These are phyloP conservation scores for Poeciliopsis paucimaculata DNA, from an alignment of 2,797 vertebrate species.

Conservation along the genomic window DNA sequence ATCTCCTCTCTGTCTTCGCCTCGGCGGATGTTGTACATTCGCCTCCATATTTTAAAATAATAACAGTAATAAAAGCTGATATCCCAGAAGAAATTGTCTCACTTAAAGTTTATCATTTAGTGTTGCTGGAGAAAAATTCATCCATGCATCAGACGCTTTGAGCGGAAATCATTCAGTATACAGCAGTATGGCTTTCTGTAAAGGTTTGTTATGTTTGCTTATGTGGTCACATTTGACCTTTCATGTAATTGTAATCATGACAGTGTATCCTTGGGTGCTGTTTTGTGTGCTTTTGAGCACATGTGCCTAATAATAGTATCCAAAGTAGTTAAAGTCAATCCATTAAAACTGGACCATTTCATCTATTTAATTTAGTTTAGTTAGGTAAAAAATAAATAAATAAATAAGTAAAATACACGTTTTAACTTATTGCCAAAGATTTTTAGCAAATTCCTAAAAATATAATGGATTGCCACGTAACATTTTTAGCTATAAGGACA, in stretches of 20 bases:
- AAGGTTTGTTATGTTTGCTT: constrained; percentile 29
- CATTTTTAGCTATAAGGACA: constrained; percentile 49
- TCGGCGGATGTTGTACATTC: constrained; percentile 62
- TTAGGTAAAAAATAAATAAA: not conserved
- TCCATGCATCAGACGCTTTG: constrained; percentile 29
- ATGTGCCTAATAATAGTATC: not conserved
- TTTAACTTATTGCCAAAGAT: not conserved
- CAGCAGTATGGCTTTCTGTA: constrained; percentile 5
- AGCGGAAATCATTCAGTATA: constrained; percentile 25
- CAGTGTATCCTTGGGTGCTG: not conserved
- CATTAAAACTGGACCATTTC: not conserved
- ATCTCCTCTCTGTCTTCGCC: constrained; percentile 53
- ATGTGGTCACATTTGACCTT: constrained; percentile 10
- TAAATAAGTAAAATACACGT: no score
- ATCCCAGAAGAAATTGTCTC: constrained; percentile 57
- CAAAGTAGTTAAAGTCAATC: not conserved
- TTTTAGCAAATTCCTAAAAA: constrained; percentile 39
- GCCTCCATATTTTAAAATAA: constrained; percentile 66
- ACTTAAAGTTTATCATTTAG: constrained; percentile 50
- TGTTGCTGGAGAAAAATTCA: constrained; percentile 28
- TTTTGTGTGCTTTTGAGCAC: not conserved
- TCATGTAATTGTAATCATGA: constrained; percentile 21
- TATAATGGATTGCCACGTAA: constrained; percentile 17
- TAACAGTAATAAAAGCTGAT: constrained; percentile 72
- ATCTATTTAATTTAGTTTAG: not conserved